Percentiles rank a stretch among this genome's conserved stretches.
Evolutionary conservation across 2,113 vertebrate genomes (phyloP).

Genomic region (Chamaetylas fuelleborni): DNA sequence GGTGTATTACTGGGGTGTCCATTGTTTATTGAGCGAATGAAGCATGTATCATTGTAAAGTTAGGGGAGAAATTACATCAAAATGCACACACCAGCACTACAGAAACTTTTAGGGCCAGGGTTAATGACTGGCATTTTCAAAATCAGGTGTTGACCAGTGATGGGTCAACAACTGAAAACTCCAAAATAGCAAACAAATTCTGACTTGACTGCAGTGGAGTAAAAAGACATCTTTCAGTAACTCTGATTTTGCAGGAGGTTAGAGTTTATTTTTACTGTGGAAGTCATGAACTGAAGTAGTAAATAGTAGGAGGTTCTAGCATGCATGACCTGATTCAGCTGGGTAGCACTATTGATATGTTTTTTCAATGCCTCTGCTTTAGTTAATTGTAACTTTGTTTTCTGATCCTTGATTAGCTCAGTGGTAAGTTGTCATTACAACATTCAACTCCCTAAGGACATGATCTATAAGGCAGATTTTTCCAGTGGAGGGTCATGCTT

Average conservation of each 20-base stretch:
- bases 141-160: background rate
- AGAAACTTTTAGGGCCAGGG: background rate
- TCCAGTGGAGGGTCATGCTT: background rate
- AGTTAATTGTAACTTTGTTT: slow-evolving; percentile 25
- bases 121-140: background rate
- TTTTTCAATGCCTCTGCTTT: background rate
- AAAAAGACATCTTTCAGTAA: background rate
- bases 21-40: background rate
- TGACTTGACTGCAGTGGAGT: background rate
- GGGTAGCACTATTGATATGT: background rate
- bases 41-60: background rate
- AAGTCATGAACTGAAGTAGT: background rate
- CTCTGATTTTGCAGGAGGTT: background rate
- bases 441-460: background rate
- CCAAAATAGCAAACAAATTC: background rate
- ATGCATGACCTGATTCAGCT: slow-evolving; percentile 4
- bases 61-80: background rate
- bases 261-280: background rate
- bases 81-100: fast-evolving
- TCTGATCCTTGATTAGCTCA: slow-evolving; percentile 33
- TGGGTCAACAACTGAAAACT: background rate
- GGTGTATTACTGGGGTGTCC: background rate
- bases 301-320: background rate
- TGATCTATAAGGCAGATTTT: slow-evolving; percentile 7
- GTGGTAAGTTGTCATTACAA: slow-evolving; percentile 17